These are phyloP conservation scores for Mimumesa dahlbomi DNA, from an alignment of 2,888 invertebrate species.

Conservation along the genomic window DNA sequence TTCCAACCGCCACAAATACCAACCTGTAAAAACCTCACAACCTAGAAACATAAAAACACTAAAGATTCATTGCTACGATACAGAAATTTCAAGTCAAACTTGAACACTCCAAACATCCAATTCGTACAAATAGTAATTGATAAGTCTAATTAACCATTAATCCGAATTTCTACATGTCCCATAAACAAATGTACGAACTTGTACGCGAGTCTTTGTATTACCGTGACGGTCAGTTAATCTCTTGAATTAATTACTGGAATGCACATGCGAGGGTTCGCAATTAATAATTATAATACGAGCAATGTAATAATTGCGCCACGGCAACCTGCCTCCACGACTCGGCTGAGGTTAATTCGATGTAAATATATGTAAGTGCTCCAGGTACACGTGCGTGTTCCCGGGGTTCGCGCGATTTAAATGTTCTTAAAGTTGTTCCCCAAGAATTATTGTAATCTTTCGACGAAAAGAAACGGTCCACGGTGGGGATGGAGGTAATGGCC, in stretches of 20 bases:
- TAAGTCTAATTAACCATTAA: too few relatives aligned
- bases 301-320: slow-evolving; percentile 38
- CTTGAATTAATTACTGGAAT: slow-evolving; percentile 57
- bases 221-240: slow-evolving; percentile 60
- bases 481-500: slow-evolving; percentile 6
- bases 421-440: slow-evolving; percentile 20
- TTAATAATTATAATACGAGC: slow-evolving; percentile 61
- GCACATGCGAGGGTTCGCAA: slow-evolving; percentile 53
- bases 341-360: slow-evolving; percentile 45
- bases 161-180: neutral
- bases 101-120: too few relatives aligned
- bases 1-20: too few relatives aligned
- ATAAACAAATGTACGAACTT: neutral
- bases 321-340: slow-evolving; percentile 1
- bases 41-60: too few relatives aligned
- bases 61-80: too few relatives aligned
- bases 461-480: slow-evolving; percentile 2
- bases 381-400: slow-evolving; percentile 1
- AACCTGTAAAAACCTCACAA: too few relatives aligned
- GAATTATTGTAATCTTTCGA: slow-evolving; percentile 39
- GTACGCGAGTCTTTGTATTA: slow-evolving; percentile 28
- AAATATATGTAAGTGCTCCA: slow-evolving; percentile 43
- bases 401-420: slow-evolving; percentile 25
- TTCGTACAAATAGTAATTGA: too few relatives aligned
- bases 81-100: too few relatives aligned